Evolutionary conservation across 92 coral and sea anemone genomes (phyloP), one percentile per base, ranked within the genome.

Genomic region (Muricea muricata): DNA sequence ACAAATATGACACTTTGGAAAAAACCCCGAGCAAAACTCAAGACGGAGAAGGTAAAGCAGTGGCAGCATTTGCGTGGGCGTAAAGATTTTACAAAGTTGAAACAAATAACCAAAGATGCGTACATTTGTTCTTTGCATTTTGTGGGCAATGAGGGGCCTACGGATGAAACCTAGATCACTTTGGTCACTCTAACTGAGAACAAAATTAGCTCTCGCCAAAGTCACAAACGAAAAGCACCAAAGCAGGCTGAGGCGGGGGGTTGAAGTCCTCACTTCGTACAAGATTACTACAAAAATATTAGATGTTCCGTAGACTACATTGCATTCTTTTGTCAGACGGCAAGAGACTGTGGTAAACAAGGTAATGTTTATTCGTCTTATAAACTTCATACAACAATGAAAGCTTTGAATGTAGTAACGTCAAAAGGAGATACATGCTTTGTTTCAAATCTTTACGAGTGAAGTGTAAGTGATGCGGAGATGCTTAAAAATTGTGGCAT

Each of bases 261-360:
- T 84, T 60, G 46, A 83, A 83, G 73, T 83, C 60, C 65, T 55
- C 41, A 18, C 83, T 41, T 57, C 87, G 26, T 66, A 66, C 63
- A 72, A 71, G 81, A 47, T 78, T 32, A 37, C 46, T 42, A 77
- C 34, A 82, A 76, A 55, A 72, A 86, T 20, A 87, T 90, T 25
- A 34, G 88, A 34, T 84, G 86, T 68, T 78, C 79, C 48, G 89
- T 86, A 23, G 85, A 86, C 66, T 86, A 85, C 79, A 79, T 73
- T 25, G 89, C n/a, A 86, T 39, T 79, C 55, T 78, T 65, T 78
- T 78, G 79, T 33, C 28, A 86, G 25, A 45, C 32, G 13, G 66
- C 79, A 21, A 67, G 86, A 67, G 65, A 82, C 67, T 71, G 32
- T 70, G 85, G 55, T 25, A 79, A 26, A 46, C 85, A 86, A 78